These are phyloP conservation scores for Myanophis thanlyinensis DNA, from an alignment of 2,113 vertebrate genomes.

Conservation along the genomic window DNA sequence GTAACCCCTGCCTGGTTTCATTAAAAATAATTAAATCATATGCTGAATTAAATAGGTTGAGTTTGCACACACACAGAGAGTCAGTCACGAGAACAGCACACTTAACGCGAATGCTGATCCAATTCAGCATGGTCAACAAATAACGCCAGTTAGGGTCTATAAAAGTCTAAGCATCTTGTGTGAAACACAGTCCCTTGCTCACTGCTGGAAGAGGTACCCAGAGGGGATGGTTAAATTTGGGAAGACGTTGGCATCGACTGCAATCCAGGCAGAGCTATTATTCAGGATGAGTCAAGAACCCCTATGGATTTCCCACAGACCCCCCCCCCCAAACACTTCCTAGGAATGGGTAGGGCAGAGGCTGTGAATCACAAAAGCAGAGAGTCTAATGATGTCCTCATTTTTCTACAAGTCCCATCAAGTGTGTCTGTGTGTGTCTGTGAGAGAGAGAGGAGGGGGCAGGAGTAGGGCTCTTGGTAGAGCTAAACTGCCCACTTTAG, in stretches of 20 bases:
- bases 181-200: too few species aligned
- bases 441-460: neutral
- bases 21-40: neutral
- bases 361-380: slow-evolving; percentile 55
- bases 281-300: slow-evolving; percentile 68
- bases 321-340: slow-evolving; percentile 68
- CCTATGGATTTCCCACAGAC: slow-evolving; percentile 79
- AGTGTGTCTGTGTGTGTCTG: slow-evolving; percentile 5
- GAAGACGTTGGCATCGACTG: too few species aligned
- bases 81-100: neutral
- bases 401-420: slow-evolving; percentile 76
- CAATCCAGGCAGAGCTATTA: too few species aligned
- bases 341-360: slow-evolving; percentile 71
- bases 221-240: too few species aligned
- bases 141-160: neutral
- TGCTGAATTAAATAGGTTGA: neutral
- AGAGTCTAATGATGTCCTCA: slow-evolving; percentile 85
- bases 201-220: too few species aligned
- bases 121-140: neutral
- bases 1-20: neutral
- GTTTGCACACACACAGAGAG: too few species aligned
- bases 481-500: slow-evolving; percentile 79
- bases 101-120: neutral
- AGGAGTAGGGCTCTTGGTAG: slow-evolving; percentile 67
- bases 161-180: too few species aligned